These are phyloP conservation scores for Buathra laborator DNA, from an alignment of 2,888 invertebrate genomes.

Conservation along the genomic window DNA sequence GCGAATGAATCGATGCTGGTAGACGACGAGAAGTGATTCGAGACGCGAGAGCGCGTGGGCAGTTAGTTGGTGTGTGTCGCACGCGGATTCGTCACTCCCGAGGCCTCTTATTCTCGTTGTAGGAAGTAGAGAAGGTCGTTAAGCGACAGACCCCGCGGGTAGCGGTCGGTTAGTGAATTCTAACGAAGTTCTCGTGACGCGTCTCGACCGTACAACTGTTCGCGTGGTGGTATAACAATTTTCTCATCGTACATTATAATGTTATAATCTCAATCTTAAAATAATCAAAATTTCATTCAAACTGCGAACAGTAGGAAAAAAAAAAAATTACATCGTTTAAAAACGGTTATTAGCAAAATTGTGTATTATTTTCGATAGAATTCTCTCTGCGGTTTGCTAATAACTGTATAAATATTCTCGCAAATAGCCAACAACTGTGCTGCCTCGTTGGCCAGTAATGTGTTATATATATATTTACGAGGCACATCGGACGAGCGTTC, in stretches of 20 bases:
- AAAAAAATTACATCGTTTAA: no score
- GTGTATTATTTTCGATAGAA: no score
- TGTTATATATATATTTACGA: not conserved
- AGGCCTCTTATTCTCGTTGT: constrained; percentile 32
- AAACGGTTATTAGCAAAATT: no score
- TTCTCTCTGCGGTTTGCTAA: no score
- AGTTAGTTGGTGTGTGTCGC: not conserved
- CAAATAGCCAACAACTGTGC: not conserved
- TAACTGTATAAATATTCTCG: no score
- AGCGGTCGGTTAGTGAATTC: constrained; percentile 11
- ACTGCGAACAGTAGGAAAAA: no score
- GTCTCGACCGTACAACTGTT: not conserved
- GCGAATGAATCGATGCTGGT: constrained; percentile 46
- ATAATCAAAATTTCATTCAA: no score
- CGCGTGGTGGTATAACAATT: not conserved
- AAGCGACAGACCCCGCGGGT: constrained; percentile 22
- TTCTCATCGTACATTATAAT: not conserved
- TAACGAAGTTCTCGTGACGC: not conserved
- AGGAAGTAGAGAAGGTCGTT: constrained; percentile 54
- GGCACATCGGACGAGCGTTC: not conserved
- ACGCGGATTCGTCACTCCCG: constrained; percentile 7
- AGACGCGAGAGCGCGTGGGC: constrained; percentile 38
- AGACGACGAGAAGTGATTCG: constrained; percentile 26
- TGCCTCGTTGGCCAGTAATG: not conserved
- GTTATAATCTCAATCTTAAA: no score